Evolutionary conservation across 2,797 vertebrate species (phyloP).

Genomic region (Crocodylus rhombifer): DNA sequence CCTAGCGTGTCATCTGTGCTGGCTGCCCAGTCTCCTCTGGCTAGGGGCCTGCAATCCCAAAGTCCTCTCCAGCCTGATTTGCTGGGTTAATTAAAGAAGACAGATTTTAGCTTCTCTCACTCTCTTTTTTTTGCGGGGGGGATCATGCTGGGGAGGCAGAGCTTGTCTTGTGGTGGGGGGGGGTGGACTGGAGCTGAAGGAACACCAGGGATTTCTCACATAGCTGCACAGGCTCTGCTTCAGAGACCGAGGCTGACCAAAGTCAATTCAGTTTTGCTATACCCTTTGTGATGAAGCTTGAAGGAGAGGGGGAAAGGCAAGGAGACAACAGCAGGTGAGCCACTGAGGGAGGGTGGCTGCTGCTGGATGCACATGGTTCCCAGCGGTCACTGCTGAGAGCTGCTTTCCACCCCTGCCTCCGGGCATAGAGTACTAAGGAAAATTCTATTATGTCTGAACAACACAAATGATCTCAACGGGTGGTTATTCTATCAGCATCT

Average conservation of each 20-base stretch:
- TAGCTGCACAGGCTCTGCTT: not conserved
- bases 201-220: not conserved
- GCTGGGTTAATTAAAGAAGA: conserved; percentile 77
- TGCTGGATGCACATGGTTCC: not conserved
- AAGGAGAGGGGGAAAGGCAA: rapidly evolving
- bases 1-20: conserved; percentile 68
- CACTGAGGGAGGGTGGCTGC: not conserved
- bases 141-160: conserved; percentile 57
- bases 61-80: conserved; percentile 66
- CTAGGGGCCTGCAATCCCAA: conserved; percentile 73
- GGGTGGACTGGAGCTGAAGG: not conserved
- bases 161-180: conserved; percentile 43
- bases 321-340: not conserved
- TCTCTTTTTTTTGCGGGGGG: not conserved
- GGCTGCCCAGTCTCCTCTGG: conserved; percentile 58
- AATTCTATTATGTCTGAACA: rapidly evolving
- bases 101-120: conserved; percentile 70
- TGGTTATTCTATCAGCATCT: not conserved
- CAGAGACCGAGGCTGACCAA: rapidly evolving
- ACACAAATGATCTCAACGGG: rapidly evolving
- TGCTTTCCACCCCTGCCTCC: not conserved
- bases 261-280: rapidly evolving
- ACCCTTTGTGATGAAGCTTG: not conserved
- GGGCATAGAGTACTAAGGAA: not conserved
- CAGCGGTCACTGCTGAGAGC: not conserved